Evolutionary conservation across 2,888 invertebrate genomes (phyloP).

Genomic region (Ophion slaviceki): DNA sequence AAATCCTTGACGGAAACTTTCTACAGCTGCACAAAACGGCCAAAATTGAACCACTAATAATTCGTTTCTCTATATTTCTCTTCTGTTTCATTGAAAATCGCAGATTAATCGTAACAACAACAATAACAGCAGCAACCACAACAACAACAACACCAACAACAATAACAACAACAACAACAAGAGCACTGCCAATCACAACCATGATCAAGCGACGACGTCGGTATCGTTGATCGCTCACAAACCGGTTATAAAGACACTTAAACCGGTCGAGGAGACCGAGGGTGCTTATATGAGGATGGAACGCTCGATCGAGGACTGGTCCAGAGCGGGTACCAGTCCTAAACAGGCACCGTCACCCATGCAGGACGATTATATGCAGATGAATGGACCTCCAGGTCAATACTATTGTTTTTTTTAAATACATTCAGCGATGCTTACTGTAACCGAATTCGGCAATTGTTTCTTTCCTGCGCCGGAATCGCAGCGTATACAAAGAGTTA

Average conservation of each 20-base stretch:
- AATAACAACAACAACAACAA: slow-evolving; percentile 80
- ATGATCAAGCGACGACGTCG: slow-evolving; percentile 74
- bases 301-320: slow-evolving; percentile 78
- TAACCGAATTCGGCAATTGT: neutral
- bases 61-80: slow-evolving; percentile 20
- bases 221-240: slow-evolving; percentile 75
- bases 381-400: slow-evolving; percentile 82
- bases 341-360: slow-evolving; percentile 82
- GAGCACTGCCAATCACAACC: slow-evolving; percentile 82
- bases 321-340: slow-evolving; percentile 80
- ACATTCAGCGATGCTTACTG: neutral
- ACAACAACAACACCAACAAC: slow-evolving; percentile 69
- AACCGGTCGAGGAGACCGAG: slow-evolving; percentile 82
- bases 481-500: neutral
- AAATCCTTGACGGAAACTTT: neutral
- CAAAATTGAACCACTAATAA: neutral
- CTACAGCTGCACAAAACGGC: neutral
- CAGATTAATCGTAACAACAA: slow-evolving; percentile 80
- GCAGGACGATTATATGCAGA: slow-evolving; percentile 83
- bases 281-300: slow-evolving; percentile 82
- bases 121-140: slow-evolving; percentile 70
- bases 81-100: slow-evolving; percentile 13
- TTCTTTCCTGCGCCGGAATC: neutral
- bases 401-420: neutral
- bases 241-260: slow-evolving; percentile 80